A percentile compares a stretch with the other conserved stretches of the same genome.
Evolutionary conservation across 2,797 vertebrate genomes (phyloP).

Genomic region (Notoglanidium macrostoma): DNA sequence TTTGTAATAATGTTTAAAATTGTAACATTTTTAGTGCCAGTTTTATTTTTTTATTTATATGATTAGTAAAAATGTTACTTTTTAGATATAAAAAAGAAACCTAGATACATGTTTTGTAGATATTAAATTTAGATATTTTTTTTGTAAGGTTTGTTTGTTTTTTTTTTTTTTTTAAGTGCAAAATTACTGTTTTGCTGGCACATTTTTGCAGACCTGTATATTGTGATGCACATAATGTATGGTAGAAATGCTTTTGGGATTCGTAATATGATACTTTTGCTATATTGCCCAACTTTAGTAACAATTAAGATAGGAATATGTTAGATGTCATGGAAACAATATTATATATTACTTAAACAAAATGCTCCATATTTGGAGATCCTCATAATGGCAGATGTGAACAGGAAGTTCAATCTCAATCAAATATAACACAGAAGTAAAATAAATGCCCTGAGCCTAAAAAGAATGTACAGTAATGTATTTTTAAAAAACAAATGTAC

Average conservation of each 20-base stretch:
- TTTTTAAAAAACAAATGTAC: not conserved
- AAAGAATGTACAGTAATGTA: not conserved
- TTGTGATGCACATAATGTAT: not conserved
- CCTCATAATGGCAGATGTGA: not conserved
- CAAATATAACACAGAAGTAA: not conserved
- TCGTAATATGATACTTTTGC: not conserved
- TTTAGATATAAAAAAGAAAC: not conserved
- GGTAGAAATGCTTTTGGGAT: not conserved
- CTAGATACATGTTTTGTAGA: not conserved
- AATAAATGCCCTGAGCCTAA: not conserved
- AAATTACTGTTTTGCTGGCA: not conserved
- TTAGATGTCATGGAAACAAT: not conserved
- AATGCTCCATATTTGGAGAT: not conserved
- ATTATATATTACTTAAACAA: not conserved
- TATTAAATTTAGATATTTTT: too few relatives aligned
- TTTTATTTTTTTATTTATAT: not conserved
- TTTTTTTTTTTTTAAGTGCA: not conserved
- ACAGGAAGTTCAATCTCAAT: not conserved
- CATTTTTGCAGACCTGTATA: not conserved
- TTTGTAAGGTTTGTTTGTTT: too few relatives aligned
- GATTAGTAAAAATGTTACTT: not conserved
- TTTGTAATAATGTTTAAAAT: not conserved
- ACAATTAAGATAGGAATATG: not conserved
- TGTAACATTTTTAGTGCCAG: not conserved
- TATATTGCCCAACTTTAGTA: not conserved